phyloP scores from a whole-genome alignment of 2,888 invertebrate species.

The Platycheirus albimanus region DNA sequence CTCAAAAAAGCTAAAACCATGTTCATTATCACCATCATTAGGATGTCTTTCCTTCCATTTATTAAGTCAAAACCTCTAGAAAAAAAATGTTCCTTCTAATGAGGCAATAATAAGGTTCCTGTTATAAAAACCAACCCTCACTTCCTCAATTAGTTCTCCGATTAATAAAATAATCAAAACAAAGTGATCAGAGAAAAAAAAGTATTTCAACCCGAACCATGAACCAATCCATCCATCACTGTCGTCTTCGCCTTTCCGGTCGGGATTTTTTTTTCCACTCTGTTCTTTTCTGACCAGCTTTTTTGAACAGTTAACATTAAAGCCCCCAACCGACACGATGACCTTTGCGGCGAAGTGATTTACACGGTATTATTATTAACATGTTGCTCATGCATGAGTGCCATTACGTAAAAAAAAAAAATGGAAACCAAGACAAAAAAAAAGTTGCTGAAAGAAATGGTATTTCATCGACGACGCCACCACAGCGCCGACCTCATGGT shows the following conservation, averaged over 20 bases:
- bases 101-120: no score
- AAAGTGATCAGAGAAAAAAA: not conserved
- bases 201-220: not conserved
- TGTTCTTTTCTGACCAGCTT: not conserved
- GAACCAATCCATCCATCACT: slow-evolving; percentile 17
- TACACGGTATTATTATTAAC: slow-evolving; percentile 54
- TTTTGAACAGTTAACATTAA: slow-evolving; percentile 33
- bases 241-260: slow-evolving; percentile 22
- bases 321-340: slow-evolving; percentile 20
- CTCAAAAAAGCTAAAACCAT: no score
- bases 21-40: no score
- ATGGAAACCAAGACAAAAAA: no score
- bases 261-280: not conserved
- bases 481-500: not conserved
- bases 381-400: slow-evolving; percentile 40
- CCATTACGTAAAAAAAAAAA: not conserved
- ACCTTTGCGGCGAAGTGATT: slow-evolving; percentile 54
- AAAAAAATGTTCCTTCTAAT: no score
- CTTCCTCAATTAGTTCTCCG: no score
- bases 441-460: not conserved
- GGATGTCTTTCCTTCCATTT: no score
- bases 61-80: no score
- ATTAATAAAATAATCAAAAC: no score
- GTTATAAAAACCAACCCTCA: no score
- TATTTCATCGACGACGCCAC: not conserved